A percentile compares a stretch with the other conserved stretches of the same genome.
phyloP scores from a whole-genome alignment of 2,888 invertebrate genomes.

The Synanthedon andrenaeformis region DNA sequence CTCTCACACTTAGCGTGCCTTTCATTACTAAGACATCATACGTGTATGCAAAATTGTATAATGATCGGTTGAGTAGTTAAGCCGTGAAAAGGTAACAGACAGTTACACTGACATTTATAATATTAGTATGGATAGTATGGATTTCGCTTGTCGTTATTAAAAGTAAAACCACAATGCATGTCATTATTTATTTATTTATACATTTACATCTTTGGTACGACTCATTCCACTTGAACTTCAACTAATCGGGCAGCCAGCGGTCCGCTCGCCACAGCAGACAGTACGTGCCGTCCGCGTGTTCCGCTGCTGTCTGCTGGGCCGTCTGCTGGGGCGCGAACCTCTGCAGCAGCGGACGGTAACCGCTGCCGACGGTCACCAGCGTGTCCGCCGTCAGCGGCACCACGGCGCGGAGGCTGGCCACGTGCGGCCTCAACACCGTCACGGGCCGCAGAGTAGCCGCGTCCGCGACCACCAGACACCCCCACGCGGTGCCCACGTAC shows the following conservation, averaged over 20 bases:
- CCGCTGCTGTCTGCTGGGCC: neutral
- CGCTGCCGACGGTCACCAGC: slow-evolving; percentile 84
- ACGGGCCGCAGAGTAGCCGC: slow-evolving; percentile 83
- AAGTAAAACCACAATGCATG: too few relatives aligned
- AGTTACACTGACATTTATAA: too few relatives aligned
- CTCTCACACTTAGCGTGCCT: too few relatives aligned
- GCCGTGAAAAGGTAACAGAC: too few relatives aligned
- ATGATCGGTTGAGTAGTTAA: too few relatives aligned
- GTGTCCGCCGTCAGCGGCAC: slow-evolving; percentile 67
- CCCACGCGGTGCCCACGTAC: slow-evolving; percentile 95
- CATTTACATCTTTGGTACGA: too few relatives aligned
- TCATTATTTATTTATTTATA: too few relatives aligned
- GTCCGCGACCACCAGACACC: slow-evolving; percentile 92
- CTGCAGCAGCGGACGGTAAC: slow-evolving; percentile 80
- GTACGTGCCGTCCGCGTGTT: slow-evolving; percentile 61
- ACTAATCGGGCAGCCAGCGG: slow-evolving; percentile 72
- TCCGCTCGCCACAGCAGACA: slow-evolving; percentile 80
- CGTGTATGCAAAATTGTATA: too few relatives aligned
- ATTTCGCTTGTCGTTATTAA: too few relatives aligned
- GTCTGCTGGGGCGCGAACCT: slow-evolving; percentile 27
- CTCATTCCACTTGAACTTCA: too few relatives aligned
- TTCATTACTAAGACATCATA: too few relatives aligned
- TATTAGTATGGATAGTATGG: too few relatives aligned
- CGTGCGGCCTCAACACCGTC: slow-evolving; percentile 92
- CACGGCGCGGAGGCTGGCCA: slow-evolving; percentile 73